Evolutionary conservation across 2,888 invertebrate genomes (phyloP).

Genomic region (Spatulosminthurus flaviceps): DNA sequence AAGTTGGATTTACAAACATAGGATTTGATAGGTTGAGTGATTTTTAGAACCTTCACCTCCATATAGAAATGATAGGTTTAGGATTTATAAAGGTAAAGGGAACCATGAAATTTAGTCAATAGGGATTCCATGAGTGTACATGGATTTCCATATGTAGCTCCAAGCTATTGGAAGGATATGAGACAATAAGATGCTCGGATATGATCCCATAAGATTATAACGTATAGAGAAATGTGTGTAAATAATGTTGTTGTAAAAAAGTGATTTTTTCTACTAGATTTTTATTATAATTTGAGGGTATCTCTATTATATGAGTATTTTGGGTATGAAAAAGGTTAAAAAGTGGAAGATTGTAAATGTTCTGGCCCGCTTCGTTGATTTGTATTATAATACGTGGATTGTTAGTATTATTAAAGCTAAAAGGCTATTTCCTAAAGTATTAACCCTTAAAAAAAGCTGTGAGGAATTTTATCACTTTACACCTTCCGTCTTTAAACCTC

Average conservation of each 20-base stretch:
- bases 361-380: conserved; percentile 3
- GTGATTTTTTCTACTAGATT: background rate
- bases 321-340: background rate
- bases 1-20: background rate
- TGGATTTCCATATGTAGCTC: too few species aligned
- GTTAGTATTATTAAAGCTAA: background rate
- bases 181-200: conserved; percentile 13
- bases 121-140: too few species aligned
- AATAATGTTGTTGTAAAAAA: background rate
- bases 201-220: background rate
- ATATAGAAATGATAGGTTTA: background rate
- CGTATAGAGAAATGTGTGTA: background rate
- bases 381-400: conserved; percentile 19
- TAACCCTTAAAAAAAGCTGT: conserved; percentile 23
- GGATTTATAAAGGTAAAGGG: too few species aligned
- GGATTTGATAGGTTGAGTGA: background rate
- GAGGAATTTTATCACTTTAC: conserved; percentile 36
- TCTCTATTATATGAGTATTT: too few species aligned
- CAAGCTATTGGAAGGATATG: background rate
- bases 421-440: background rate
- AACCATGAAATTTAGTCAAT: too few species aligned
- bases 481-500: conserved; percentile 28
- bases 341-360: background rate
- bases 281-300: too few species aligned
- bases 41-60: background rate